Evolutionary conservation across 1,140 invertebrate species (phyloP).

Genomic region (Anagrus nilaparvatae): DNA sequence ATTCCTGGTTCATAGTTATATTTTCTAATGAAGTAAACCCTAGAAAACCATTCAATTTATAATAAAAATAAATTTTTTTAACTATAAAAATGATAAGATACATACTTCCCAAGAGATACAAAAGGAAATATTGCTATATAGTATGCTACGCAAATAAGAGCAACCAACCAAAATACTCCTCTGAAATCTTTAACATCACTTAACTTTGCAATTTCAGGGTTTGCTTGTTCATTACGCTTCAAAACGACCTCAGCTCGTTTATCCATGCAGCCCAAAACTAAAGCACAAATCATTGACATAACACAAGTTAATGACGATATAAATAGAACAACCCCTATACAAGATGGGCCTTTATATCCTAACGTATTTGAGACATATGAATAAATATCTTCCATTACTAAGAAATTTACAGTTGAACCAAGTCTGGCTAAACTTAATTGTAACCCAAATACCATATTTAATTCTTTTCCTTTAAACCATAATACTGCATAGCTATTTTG

Average conservation of each 20-base stretch:
- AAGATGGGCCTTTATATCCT: constrained; percentile 56
- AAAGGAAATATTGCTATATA: constrained; percentile 96
- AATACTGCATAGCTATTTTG: constrained; percentile 94
- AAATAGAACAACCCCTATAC: constrained; percentile 74
- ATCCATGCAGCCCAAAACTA: constrained; percentile 75
- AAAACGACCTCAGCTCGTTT: constrained; percentile 71
- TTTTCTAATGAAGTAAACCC: constrained; percentile 81
- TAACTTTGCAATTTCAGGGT: constrained; percentile 64
- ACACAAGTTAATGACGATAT: constrained; percentile 72
- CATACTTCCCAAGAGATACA: constrained; percentile 87
- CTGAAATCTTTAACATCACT: constrained; percentile 79
- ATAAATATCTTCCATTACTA: constrained; percentile 79
- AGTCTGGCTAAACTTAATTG: constrained; percentile 86
- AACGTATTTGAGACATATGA: too few relatives aligned
- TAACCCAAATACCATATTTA: constrained; percentile 95
- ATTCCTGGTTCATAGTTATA: constrained; percentile 57
- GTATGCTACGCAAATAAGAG: constrained; percentile 83
- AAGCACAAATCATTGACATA: constrained; percentile 69
- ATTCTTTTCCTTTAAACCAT: constrained; percentile 95
- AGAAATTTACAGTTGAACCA: constrained; percentile 90
- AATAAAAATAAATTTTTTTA: too few relatives aligned
- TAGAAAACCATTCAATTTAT: too few relatives aligned
- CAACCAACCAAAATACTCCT: constrained; percentile 80
- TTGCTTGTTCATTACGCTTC: constrained; percentile 47
- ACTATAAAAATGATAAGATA: constrained; percentile 24